A percentile compares a stretch with the other conserved stretches of the same genome.
Conservation (phyloP, 2,888 invertebrate genomes). For the Acleris cristana region DNA sequence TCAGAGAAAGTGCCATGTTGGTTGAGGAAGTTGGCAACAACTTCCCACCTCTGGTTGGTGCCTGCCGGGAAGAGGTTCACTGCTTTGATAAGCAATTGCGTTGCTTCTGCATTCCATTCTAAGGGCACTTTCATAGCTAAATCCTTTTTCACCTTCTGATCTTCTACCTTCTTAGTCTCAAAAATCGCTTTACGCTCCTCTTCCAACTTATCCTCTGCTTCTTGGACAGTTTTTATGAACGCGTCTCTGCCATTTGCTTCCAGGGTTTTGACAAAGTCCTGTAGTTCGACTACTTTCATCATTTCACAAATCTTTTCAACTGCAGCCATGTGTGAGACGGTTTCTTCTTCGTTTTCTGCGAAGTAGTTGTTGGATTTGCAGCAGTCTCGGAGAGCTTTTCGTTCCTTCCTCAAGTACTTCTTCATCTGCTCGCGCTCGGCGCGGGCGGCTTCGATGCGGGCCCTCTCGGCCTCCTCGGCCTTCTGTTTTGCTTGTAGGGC, state of each 20-base stretch:
- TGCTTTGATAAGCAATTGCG: conserved; percentile 96
- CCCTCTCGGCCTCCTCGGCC: conserved; percentile 91
- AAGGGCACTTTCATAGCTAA: conserved; percentile 75
- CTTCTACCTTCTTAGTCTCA: conserved; percentile 77
- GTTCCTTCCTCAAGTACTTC: conserved; percentile 93
- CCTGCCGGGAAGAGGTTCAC: conserved; percentile 98
- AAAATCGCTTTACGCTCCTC: conserved; percentile 88
- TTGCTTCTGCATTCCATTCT: conserved; percentile 93
- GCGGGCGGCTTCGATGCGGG: conserved; percentile 90
- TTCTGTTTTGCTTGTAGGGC: conserved; percentile 89
- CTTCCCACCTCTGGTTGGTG: conserved; percentile 96
- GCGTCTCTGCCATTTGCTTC: conserved; percentile 86
- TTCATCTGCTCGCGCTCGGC: conserved; percentile 94
- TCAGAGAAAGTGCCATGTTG: conserved; percentile 88
- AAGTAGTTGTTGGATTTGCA: conserved; percentile 94
- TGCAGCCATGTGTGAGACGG: conserved; percentile 93
- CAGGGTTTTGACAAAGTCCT: conserved; percentile 88
- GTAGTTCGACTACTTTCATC: conserved; percentile 88
- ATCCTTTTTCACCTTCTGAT: conserved; percentile 72
- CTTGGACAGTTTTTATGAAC: conserved; percentile 87
- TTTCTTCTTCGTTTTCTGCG: conserved; percentile 87
- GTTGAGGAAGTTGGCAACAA: conserved; percentile 97
- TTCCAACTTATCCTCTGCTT: conserved; percentile 90
- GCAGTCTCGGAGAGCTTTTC: conserved; percentile 90
- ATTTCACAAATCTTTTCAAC: conserved; percentile 95